A percentile compares a stretch with the other conserved stretches of the same genome.
Conservation (phyloP, 2,113 vertebrate genomes). For the Otocyon megalotis region DNA sequence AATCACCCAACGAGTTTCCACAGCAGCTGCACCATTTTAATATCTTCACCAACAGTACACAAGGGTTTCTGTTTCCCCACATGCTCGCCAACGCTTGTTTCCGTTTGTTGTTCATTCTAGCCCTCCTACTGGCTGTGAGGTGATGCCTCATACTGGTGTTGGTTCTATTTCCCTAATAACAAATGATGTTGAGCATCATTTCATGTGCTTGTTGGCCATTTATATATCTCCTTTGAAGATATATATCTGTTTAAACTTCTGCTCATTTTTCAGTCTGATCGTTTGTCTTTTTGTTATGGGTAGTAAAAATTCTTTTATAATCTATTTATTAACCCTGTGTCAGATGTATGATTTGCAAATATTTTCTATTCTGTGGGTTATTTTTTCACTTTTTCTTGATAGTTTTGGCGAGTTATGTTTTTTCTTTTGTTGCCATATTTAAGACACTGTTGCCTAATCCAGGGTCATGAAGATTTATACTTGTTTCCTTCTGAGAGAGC, state of each 20-base stretch:
- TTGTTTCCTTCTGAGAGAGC: neutral
- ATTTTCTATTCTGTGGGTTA: neutral
- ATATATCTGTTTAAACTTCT: neutral
- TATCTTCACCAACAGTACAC: neutral
- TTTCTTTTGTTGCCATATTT: neutral
- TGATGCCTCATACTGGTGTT: neutral
- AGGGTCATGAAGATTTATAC: neutral
- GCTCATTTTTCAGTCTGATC: neutral
- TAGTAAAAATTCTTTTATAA: neutral
- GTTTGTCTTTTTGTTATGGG: neutral
- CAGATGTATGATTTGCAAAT: neutral
- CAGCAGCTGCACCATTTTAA: neutral
- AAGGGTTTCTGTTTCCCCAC: neutral
- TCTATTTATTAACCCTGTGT: neutral
- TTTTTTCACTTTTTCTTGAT: neutral
- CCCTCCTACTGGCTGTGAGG: neutral
- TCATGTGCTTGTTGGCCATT: neutral
- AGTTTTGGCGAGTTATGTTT: neutral
- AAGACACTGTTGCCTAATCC: neutral
- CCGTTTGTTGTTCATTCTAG: too few relatives aligned
- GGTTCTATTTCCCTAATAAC: neutral
- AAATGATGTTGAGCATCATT: neutral
- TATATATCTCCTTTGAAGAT: neutral
- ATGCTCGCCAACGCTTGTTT: neutral
- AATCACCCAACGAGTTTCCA: neutral